A percentile compares a stretch with the other conserved stretches of the same genome.
These are phyloP conservation scores for Pogonognathellus flavescens DNA, from an alignment of 1,140 invertebrate genomes.

Conservation along the genomic window DNA sequence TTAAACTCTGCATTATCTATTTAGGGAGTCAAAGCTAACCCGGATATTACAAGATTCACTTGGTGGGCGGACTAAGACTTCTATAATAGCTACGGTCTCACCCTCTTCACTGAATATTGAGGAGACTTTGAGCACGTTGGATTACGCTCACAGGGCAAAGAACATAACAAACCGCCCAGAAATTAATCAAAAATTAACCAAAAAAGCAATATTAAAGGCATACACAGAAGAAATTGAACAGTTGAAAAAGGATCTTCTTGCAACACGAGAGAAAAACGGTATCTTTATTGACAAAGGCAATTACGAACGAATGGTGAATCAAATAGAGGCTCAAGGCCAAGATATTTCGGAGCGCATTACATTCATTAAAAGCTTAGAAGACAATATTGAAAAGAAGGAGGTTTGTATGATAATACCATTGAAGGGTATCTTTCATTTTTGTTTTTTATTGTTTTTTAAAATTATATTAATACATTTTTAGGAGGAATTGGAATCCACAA, in stretches of 20 bases:
- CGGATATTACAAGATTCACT: slow-evolving; percentile 94
- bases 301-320: slow-evolving; percentile 81
- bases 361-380: slow-evolving; percentile 78
- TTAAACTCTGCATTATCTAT: not conserved
- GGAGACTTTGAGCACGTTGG: slow-evolving; percentile 94
- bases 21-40: slow-evolving; percentile 94
- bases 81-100: slow-evolving; percentile 95
- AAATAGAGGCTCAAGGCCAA: slow-evolving; percentile 80
- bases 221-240: slow-evolving; percentile 93
- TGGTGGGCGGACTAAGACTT: slow-evolving; percentile 95
- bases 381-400: slow-evolving; percentile 77
- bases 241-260: slow-evolving; percentile 84
- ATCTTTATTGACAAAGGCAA: slow-evolving; percentile 88
- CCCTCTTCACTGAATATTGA: slow-evolving; percentile 89
- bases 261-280: slow-evolving; percentile 87
- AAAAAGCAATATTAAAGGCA: slow-evolving; percentile 87
- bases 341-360: slow-evolving; percentile 81
- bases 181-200: slow-evolving; percentile 92
- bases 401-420: slow-evolving; percentile 69
- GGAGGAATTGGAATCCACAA: slow-evolving; percentile 2
- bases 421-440: not conserved
- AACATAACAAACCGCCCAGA: slow-evolving; percentile 97
- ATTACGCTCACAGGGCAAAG: slow-evolving; percentile 96
- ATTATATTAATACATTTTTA: not conserved
- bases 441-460: not conserved